Evolutionary conservation across 2,888 invertebrate species (phyloP), one percentile per base, ranked within the genome.

Genomic region (Dasypogon diadema): DNA sequence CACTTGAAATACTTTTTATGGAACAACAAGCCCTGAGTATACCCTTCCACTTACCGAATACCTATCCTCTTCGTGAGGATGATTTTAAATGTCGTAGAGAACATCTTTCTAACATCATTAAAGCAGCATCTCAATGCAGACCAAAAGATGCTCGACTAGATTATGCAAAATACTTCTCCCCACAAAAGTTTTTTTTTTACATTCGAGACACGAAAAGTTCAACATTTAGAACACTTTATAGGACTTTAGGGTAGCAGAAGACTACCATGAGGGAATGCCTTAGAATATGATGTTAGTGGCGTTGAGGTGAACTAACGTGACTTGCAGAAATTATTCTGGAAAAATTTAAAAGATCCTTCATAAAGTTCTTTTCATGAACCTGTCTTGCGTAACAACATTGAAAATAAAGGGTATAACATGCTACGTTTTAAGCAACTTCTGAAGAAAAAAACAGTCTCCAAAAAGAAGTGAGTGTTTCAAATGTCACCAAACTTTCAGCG

Each of bases 91-190:
- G 63, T 65, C 46, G 65, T 14, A 16, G 65, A 65, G 24, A 46
- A 46, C 65, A 65, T 65, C 65, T 46, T 65, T 37, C 24, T 65
- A 46, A 65, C 46, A 72, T 76, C 70, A 76, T 76, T 76, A 76
- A 72, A 72, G 72, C 21, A 76, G 48, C 65, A 76, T 74, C 65
- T 74, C 65, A 56, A 74, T 70, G 48, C 55, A 76, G 54, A 65
- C 68, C 74, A 65, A 65, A 65, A 55, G 74, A 46, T 58, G 74
- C 74, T 76, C 26, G 48, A 65, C 48, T 63, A 60, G 65, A 74
- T 76, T 76, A 74, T 76, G 76, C 74, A 76, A 76, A 76, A 68
- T 48, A 74, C 68, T 30, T 48, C 26, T 37, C 72, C 37, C 65
- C 48, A n/a, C 22, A 16, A 21, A 65, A 46, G 65, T 46, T 46